Evolutionary conservation across 2,797 vertebrate genomes (phyloP).

Genomic region (Saguinus oedipus): DNA sequence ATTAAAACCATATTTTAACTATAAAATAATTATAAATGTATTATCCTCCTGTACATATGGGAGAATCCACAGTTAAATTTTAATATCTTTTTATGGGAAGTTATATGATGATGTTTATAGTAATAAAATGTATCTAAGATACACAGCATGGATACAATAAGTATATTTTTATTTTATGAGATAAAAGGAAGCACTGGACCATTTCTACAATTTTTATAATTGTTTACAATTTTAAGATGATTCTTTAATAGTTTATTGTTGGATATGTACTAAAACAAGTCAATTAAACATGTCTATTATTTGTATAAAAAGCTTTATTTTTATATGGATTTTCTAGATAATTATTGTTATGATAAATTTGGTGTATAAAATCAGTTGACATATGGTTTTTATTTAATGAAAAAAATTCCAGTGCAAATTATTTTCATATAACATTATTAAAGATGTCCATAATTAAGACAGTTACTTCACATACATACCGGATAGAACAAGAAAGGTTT

Average conservation of each 20-base stretch:
- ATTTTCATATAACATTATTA: background rate
- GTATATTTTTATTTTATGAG: background rate
- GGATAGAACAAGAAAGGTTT: background rate
- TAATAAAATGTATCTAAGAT: constrained; percentile 2
- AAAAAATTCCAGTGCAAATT: background rate
- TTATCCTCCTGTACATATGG: background rate
- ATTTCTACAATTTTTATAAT: background rate
- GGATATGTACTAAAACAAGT: background rate
- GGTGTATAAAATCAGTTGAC: background rate
- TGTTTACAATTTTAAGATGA: background rate
- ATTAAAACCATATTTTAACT: constrained; percentile 4
- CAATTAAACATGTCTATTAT: background rate
- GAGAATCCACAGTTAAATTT: constrained; percentile 25
- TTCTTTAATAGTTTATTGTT: background rate
- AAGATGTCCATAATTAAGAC: background rate
- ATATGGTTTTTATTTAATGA: constrained; percentile 7
- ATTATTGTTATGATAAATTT: background rate
- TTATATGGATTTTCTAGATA: constrained; percentile 5
- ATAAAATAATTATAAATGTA: constrained; percentile 4
- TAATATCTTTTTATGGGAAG: background rate
- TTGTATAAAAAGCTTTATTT: background rate
- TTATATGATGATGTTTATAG: background rate
- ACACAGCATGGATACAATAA: background rate
- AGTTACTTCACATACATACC: background rate
- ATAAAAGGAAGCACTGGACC: background rate